phyloP scores from a whole-genome alignment of 2,113 vertebrate genomes.

The Oreotragus oreotragus region DNA sequence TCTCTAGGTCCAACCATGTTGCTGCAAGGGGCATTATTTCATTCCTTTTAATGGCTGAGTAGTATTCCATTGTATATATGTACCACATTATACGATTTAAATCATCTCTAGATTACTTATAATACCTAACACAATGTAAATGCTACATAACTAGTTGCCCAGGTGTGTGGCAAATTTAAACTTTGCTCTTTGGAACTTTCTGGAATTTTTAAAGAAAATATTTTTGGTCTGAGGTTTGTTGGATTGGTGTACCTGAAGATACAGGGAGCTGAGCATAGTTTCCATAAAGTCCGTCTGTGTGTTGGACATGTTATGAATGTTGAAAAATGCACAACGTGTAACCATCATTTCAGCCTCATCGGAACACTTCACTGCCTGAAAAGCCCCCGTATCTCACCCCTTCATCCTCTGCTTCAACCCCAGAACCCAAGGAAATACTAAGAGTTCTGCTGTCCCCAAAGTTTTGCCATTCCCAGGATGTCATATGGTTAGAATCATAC shows the following conservation, averaged over 20 bases:
- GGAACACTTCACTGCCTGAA: background rate
- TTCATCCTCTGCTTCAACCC: background rate
- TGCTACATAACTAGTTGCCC: background rate
- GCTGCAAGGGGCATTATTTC: background rate
- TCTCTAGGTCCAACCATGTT: background rate
- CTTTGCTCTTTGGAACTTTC: background rate
- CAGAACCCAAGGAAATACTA: background rate
- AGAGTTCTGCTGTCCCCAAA: background rate
- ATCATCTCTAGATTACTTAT: background rate
- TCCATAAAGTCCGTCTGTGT: background rate
- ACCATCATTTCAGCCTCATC: no score
- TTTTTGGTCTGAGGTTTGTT: background rate
- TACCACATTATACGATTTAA: background rate
- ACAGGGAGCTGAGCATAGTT: background rate
- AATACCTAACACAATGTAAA: background rate
- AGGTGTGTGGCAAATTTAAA: background rate
- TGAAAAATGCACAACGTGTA: background rate
- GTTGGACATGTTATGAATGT: background rate
- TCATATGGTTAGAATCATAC: background rate
- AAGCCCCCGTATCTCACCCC: background rate
- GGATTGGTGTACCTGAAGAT: background rate
- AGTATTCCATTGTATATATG: background rate
- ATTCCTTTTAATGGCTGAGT: background rate
- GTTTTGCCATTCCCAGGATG: background rate
- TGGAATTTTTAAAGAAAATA: background rate